These are phyloP conservation scores for Micrasema minimum DNA, from an alignment of 1,140 invertebrate genomes.

Conservation along the genomic window DNA sequence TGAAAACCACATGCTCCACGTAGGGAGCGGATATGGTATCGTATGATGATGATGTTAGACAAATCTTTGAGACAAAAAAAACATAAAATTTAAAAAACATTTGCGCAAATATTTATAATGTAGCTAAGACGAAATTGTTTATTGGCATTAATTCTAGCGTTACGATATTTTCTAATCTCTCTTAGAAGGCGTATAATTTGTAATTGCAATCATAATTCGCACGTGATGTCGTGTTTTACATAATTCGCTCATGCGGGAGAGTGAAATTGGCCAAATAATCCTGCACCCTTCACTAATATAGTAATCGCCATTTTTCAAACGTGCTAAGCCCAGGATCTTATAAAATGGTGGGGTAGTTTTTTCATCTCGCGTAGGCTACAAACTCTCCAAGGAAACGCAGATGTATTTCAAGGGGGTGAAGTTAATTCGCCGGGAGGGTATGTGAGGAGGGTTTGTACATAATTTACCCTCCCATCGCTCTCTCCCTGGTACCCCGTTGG, in stretches of 20 bases:
- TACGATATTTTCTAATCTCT: no score
- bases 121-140: no score
- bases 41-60: no score
- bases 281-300: background rate
- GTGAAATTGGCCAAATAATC: background rate
- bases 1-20: no score
- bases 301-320: conserved; percentile 36
- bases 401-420: conserved; percentile 34
- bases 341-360: conserved; percentile 40
- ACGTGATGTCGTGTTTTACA: background rate
- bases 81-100: no score
- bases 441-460: conserved; percentile 19
- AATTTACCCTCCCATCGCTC: conserved; percentile 30
- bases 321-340: conserved; percentile 49
- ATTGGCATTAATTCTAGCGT: no score
- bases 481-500: conserved; percentile 13
- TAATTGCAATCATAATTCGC: conserved; percentile 4
- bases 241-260: background rate
- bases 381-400: conserved; percentile 43
- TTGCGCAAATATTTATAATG: no score
- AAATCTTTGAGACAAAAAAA: no score
- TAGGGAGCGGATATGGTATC: no score
- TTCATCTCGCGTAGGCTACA: conserved; percentile 37
- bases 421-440: conserved; percentile 19
- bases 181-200: no score